Base-by-base conservation (phyloP, 2,113 vertebrate species). In the Acrocephalus kingi region DNA sequence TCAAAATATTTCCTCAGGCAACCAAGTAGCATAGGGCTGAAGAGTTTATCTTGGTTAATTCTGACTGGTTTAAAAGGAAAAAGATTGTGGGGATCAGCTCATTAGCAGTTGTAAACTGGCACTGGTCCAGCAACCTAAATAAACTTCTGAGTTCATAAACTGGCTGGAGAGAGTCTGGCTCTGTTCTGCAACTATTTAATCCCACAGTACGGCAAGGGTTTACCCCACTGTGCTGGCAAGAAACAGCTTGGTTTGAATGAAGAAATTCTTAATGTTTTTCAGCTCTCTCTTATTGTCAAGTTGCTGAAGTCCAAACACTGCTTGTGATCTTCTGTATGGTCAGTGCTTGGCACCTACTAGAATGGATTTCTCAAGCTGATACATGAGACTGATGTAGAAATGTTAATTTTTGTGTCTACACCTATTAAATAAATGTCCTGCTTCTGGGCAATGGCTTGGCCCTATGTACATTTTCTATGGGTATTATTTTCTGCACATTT, bases 1-100 rank as follows among this genome's bases (percentile, higher is more conserved):
- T 72, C 22, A 79, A 82, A 91, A 73, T 79, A 90, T 80, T 96
- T 87, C 58, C 63, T 87, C 9, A 6, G 78, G 51, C 51, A 76
- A 72, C n/a, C 24, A 46, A 46, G 45, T 59, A 73, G 17, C 6
- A 7, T 51, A 59, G 58, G 37, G 71, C 51, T 77, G 67, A 91
- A 76, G 64, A 52, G 73, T 91, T 86, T 86, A 63, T 74, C 67
- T 74, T 91, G 51, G 67, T 91, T 90, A 67, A 91, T 74, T 88
- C 72, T 90, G 30, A 74, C 63, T 93, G 30, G 43, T 71, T 78
- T 77, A 55, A 83, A 77, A 80, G 37, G 35, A 69, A 77, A 85
- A 92, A 75, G 25, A 54, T 6, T 37, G 51, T 59, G 61, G 21
- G 30, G 55, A 59, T 91, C 63, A 74, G 30, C 55, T 67, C 58